Evolutionary conservation across 64 coral and sea anemone species (phyloP), one percentile per base, ranked within the genome.

Genomic region (Pocillopora damicornis): DNA sequence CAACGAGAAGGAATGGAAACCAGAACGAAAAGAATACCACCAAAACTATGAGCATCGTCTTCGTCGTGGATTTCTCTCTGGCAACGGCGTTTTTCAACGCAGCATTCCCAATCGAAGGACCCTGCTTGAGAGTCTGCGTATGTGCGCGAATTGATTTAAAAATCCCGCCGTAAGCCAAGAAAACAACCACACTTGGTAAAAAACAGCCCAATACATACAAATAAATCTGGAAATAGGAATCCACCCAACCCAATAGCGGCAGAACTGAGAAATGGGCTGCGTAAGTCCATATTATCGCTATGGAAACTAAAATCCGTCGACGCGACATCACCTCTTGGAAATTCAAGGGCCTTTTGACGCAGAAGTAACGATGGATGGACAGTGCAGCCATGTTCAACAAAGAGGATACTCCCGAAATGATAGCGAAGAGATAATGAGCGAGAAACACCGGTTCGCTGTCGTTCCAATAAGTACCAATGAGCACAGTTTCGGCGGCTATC

Each of bases 41-140:
- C 17, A 94, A 60, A 37, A 94, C 80, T 59, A 94, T 94, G 11
- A 94, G 37, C 89, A 94, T 94, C 60, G 93, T 94, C 60, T 94
- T 94, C 13, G 89, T 94, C 13, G 89, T 91, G 5, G 89, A 75
- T 58, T 91, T 94, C 62, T 94, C 93, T 87, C 93, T 87, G 0
- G 25, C 77, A 18, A 87, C 62, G 17, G 93, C 89, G 72, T 87
- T 91, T 58, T 88, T 90, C 11, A 94, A 80, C 59, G 76, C 89
- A 20, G 58, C 79, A 58, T 76, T 91, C 37, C 85, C 65, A 22
- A 89, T 82, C 10, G 22, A 34, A 4, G 60, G 23, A 3, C 30
- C 78, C 37, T 74, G 86, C 11, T 69, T 78, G 60, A 87, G 83
- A 0, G 89, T 66, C 35, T 91, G 87, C 8, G 93, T 94, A 77